These are phyloP conservation scores for Mustela nigripes DNA, from an alignment of 2,113 vertebrate genomes.

Conservation along the genomic window DNA sequence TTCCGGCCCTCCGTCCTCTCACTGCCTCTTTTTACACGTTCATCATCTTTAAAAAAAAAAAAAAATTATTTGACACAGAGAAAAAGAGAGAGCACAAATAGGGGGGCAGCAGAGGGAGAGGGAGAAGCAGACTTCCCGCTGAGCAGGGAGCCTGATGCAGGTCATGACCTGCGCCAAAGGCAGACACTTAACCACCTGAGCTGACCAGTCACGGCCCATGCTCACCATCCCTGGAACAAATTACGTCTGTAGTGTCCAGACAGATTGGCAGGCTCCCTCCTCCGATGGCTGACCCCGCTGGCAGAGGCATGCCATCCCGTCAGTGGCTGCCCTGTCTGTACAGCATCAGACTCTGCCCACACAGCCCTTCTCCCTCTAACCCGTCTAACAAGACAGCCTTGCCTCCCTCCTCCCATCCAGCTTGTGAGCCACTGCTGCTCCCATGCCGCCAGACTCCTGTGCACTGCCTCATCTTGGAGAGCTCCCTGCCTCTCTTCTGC, in stretches of 20 bases:
- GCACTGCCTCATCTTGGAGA: background rate
- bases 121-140: no score
- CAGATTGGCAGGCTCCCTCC: background rate
- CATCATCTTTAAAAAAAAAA: no score
- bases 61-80: no score
- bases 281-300: no score
- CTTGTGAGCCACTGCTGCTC: rapidly evolving
- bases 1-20: background rate
- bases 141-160: no score
- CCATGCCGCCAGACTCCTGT: background rate
- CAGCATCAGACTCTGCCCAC: background rate
- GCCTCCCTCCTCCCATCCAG: background rate
- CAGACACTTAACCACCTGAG: no score
- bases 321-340: no score
- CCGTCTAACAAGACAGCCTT: rapidly evolving
- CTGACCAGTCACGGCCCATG: no score
- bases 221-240: background rate
- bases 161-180: no score
- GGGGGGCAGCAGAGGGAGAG: no score
- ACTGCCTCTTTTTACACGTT: background rate
- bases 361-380: rapidly evolving
- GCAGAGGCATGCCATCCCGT: no score
- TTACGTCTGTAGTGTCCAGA: background rate
- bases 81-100: no score
- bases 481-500: background rate